phyloP scores from a whole-genome alignment of 35 echinoderm and acorn worm genomes.

The Chiridota heheva region DNA sequence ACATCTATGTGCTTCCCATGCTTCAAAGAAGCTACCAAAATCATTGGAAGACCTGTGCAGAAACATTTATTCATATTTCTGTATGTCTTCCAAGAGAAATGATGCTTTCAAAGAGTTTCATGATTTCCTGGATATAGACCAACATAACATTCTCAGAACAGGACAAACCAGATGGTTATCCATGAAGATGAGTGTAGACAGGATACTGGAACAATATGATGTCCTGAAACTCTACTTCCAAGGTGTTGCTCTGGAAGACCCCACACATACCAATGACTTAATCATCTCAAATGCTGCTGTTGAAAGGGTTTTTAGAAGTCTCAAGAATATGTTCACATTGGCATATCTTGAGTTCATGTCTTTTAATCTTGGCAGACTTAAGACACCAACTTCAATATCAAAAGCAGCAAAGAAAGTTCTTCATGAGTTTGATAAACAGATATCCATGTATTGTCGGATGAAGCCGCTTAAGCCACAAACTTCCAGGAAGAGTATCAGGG shows the following conservation, averaged over 20 bases:
- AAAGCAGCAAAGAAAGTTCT: too few relatives aligned
- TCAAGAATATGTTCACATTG: too few relatives aligned
- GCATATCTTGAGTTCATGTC: too few relatives aligned
- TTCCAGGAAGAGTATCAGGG: too few relatives aligned
- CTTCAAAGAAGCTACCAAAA: conserved; percentile 15
- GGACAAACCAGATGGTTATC: conserved; percentile 39
- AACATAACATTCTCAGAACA: conserved; percentile 4
- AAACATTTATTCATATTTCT: conserved; percentile 28
- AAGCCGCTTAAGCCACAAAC: too few relatives aligned
- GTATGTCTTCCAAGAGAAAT: conserved; percentile 1
- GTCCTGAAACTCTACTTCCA: too few relatives aligned
- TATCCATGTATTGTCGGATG: too few relatives aligned
- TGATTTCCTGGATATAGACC: conserved; percentile 16
- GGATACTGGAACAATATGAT: conserved; percentile 36
- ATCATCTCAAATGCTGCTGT: too few relatives aligned
- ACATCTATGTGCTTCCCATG: conserved; percentile 36
- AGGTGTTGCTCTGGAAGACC: not conserved
- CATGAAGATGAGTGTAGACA: conserved; percentile 48
- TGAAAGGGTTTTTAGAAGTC: too few relatives aligned
- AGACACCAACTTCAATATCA: too few relatives aligned
- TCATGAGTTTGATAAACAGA: too few relatives aligned
- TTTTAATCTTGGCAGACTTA: too few relatives aligned
- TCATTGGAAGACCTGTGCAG: conserved; percentile 22
- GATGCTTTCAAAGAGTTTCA: conserved; percentile 45
- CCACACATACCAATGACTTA: conserved; percentile 7